phyloP scores from a whole-genome alignment of 1,140 invertebrate species.

The Zophobas morio region DNA sequence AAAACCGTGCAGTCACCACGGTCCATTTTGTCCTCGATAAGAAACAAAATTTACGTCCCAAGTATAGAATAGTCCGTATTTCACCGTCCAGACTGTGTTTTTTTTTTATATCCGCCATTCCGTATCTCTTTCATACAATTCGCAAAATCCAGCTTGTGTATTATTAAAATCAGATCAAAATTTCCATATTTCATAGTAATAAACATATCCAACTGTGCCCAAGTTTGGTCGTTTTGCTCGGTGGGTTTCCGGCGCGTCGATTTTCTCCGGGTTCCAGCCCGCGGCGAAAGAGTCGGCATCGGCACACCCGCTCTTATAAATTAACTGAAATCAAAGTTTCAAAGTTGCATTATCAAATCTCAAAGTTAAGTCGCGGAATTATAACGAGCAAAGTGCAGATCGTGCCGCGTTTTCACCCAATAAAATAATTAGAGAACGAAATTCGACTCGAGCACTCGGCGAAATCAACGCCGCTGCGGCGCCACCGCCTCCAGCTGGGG shows the following conservation, averaged over 20 bases:
- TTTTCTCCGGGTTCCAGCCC: background rate
- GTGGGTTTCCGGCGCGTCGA: conserved; percentile 2
- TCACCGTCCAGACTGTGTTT: conserved; percentile 25
- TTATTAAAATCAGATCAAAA: conserved; percentile 37
- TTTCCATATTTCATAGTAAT: conserved; percentile 39
- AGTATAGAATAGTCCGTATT: conserved; percentile 24
- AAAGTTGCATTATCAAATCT: conserved; percentile 49
- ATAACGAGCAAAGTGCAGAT: conserved; percentile 52
- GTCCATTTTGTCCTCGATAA: conserved; percentile 15
- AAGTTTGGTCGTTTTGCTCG: conserved; percentile 24
- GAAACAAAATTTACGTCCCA: conserved; percentile 20
- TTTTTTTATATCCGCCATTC: conserved; percentile 13
- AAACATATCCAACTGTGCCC: conserved; percentile 7
- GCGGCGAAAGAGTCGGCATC: conserved; percentile 24
- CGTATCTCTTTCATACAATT: conserved; percentile 25
- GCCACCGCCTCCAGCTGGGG: background rate
- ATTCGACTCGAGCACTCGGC: conserved; percentile 45
- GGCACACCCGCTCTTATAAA: conserved; percentile 9
- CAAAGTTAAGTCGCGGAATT: conserved; percentile 45
- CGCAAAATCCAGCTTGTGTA: conserved; percentile 13
- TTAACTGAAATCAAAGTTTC: conserved; percentile 47
- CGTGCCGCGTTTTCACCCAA: conserved; percentile 55
- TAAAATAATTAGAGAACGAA: conserved; percentile 52
- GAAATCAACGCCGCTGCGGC: conserved; percentile 37
- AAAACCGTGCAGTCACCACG: conserved; percentile 14